These are phyloP conservation scores for Notamacropus eugenii DNA, from an alignment of 2,797 vertebrate genomes.

Conservation along the genomic window DNA sequence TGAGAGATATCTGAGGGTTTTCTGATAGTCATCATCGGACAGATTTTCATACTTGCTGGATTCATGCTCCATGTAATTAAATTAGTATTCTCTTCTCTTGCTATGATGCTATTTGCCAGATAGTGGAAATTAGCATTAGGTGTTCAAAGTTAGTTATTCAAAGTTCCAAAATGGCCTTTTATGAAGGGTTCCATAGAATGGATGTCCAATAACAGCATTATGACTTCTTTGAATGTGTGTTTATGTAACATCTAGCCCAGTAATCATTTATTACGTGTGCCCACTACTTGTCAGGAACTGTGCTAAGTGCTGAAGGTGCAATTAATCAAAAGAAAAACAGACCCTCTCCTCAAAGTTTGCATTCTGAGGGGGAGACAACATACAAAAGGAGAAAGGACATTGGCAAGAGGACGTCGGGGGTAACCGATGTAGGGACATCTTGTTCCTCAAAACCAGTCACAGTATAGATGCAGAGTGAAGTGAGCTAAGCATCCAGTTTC, in stretches of 20 bases:
- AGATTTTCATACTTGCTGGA: background rate
- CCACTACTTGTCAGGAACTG: background rate
- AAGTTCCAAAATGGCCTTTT: background rate
- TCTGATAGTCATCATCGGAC: background rate
- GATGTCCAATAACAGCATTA: background rate
- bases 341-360: background rate
- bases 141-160: background rate
- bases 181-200: background rate
- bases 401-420: background rate
- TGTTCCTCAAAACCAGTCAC: background rate
- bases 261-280: background rate
- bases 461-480: background rate
- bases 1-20: background rate
- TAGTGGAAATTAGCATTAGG: background rate
- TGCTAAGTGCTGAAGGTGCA: background rate
- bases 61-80: background rate
- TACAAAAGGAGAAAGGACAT: background rate
- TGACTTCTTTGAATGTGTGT: background rate
- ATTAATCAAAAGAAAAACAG: background rate
- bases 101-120: background rate
- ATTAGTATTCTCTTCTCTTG: background rate
- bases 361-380: background rate
- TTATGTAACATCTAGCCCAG: background rate
- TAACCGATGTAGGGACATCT: background rate
- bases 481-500: background rate